These are phyloP conservation scores for Furnarius figulus DNA, from an alignment of 2,113 vertebrate genomes.

Conservation along the genomic window DNA sequence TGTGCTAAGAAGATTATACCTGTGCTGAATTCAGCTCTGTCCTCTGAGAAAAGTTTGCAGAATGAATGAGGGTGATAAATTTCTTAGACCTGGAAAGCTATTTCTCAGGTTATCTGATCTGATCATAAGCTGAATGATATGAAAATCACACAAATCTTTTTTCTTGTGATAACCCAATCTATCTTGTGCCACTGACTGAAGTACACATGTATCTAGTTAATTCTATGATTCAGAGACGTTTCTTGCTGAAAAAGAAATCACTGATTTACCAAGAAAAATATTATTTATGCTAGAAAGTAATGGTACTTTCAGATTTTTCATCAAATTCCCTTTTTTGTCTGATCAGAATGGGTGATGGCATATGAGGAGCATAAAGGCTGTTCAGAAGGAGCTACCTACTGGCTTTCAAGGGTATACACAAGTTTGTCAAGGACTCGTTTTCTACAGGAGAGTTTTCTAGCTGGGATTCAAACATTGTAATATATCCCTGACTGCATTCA, in stretches of 20 bases:
- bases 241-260: not conserved
- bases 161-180: not conserved
- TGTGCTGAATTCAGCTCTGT: not conserved
- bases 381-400: not conserved
- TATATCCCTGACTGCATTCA: not conserved
- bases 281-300: not conserved
- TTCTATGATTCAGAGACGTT: not conserved
- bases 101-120: not conserved
- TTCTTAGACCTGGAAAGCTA: not conserved
- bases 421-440: not conserved
- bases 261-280: not conserved
- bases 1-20: not conserved
- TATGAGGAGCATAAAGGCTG: not conserved
- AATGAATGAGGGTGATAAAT: not conserved
- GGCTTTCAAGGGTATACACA: not conserved
- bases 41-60: not conserved
- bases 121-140: not conserved
- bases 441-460: not conserved
- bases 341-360: fast-evolving
- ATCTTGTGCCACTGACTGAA: not conserved
- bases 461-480: not conserved
- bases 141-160: not conserved
- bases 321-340: not conserved
- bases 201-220: not conserved
- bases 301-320: not conserved